Percentiles rank a stretch among this genome's conserved stretches.
Conservation (phyloP, 1,140 invertebrate species). For the Penaeus japonicus region DNA sequence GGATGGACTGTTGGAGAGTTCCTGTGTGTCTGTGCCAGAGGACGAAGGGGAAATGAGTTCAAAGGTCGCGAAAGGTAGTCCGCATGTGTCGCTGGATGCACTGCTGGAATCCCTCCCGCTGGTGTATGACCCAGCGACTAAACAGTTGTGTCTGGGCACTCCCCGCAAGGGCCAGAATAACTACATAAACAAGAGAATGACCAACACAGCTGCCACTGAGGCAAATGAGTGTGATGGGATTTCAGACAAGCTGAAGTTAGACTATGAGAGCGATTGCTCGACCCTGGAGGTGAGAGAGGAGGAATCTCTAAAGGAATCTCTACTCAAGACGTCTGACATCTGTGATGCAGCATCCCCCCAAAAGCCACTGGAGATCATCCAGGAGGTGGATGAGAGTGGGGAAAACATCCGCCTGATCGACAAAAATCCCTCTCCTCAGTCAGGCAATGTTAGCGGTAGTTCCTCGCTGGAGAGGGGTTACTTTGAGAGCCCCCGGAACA, state of each 20-base stretch:
- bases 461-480: conserved; percentile 42
- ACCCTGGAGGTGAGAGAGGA: conserved; percentile 1
- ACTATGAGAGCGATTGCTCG: not conserved
- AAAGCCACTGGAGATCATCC: conserved; percentile 44
- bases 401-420: conserved; percentile 33
- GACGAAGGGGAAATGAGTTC: not conserved
- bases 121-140: conserved; percentile 63
- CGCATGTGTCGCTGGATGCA: conserved; percentile 58
- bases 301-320: conserved; percentile 34
- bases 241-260: conserved; percentile 8
- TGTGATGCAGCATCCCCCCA: not conserved
- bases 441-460: conserved; percentile 42
- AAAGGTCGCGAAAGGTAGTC: not conserved
- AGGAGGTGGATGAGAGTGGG: conserved; percentile 45
- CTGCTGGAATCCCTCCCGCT: conserved; percentile 62
- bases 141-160: conserved; percentile 62
- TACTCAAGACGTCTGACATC: not conserved
- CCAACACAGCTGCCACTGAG: not conserved
- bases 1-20: no score
- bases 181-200: conserved; percentile 21
- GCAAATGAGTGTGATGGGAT: not conserved
- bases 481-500: conserved; percentile 54
- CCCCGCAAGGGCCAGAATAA: conserved; percentile 45
- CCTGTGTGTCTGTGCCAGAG: no score
- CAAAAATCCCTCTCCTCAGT: not conserved